Conservation (phyloP, 2,113 vertebrate species). For the Loxodonta africana region DNA sequence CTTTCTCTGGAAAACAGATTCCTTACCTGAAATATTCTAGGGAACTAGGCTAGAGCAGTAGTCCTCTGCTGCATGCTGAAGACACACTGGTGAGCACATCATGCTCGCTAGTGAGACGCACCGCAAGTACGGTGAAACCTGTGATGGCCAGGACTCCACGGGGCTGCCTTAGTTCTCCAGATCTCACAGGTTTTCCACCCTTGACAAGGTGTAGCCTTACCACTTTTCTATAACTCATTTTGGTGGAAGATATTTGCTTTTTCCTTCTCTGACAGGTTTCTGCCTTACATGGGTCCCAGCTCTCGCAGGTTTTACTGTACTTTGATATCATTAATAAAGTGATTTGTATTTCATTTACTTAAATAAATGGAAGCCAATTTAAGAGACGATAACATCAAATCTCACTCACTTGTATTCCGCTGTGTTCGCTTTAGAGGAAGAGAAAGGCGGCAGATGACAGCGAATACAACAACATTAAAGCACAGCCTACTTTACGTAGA, state of each 20-base stretch:
- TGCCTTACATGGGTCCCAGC: neutral
- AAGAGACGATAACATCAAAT: neutral
- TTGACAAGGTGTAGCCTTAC: neutral
- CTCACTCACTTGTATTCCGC: neutral
- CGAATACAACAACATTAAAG: neutral
- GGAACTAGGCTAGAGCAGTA: neutral
- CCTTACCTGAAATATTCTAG: neutral
- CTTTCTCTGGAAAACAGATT: neutral
- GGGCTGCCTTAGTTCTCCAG: neutral
- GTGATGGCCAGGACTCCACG: neutral
- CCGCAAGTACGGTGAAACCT: neutral
- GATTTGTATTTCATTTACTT: neutral
- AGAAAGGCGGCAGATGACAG: neutral
- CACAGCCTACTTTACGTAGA: neutral
- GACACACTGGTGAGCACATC: neutral
- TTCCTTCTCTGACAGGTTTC: neutral
- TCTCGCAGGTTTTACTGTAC: neutral
- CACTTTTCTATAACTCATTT: neutral
- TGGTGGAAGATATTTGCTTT: neutral
- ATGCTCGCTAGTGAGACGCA: neutral
- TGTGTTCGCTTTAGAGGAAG: neutral
- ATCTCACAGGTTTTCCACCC: neutral
- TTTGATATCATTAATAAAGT: neutral
- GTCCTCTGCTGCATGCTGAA: neutral
- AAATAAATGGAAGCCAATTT: neutral